Base-by-base conservation (phyloP, 2,113 vertebrate genomes). In the Pluvialis apricaria region DNA sequence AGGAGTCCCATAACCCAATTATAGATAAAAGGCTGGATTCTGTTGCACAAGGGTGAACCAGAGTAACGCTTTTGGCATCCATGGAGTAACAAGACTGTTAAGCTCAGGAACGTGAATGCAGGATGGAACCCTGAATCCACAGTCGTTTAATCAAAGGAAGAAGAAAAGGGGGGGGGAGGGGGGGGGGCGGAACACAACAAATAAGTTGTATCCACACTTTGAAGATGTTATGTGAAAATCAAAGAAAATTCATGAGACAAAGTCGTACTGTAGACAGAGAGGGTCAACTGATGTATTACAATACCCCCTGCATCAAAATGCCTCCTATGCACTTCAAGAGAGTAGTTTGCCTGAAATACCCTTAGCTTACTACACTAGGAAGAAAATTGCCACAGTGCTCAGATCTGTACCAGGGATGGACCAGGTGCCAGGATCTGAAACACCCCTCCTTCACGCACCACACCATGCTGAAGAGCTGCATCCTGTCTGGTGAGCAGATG, bases 1-100 rank as follows among this genome's bases (percentile, higher is more conserved):
- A 71, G 13, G 22, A n/a, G 16, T 49, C 31, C 51, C 29, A 51
- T 57, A 82, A 62, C 13, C 20, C 61, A 75, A 5, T 42, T 58
- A 21, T 9, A 77, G 54, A 77, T 55, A 72, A 89, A 91, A 94
- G 62, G 7, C 16, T 92, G 68, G 29, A 47, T 72, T 66, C 72
- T 76, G 34, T 55, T 61, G 11, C 69, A 78, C 12, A 49, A 68
- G n/a, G 6, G 29, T 42, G 51, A 85, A 85, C 38, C 45, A 54
- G 16, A 42, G 5, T 15, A 72, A 86, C 0, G 0, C 14, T 87
- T 57, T 17, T n/a, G 20, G 34, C 2, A 2, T 40, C 54, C 10
- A 5, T 26, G 14, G 31, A 75, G 31, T 49, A 77, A 66, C 11
- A 57, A 20, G 16, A 69, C 10, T 3, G 12, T 38, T 18, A 78